Percentiles rank a stretch among this genome's conserved stretches.
Conservation (phyloP, 2,113 vertebrate species). For the Plestiodon gilberti region DNA sequence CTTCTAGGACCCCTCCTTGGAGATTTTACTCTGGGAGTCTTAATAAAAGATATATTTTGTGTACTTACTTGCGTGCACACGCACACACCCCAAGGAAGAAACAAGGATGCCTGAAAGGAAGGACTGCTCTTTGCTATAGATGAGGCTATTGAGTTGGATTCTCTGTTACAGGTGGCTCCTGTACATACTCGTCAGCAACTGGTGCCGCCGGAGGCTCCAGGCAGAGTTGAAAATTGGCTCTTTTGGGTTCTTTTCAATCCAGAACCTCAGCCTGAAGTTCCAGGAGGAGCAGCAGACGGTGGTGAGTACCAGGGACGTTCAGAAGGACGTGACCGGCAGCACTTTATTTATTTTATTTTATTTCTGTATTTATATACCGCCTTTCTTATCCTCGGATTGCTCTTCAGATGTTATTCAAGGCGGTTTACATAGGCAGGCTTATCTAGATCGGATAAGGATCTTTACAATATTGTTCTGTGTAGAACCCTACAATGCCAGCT, state of each 20-base stretch:
- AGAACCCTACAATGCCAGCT: too few species aligned
- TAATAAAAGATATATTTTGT: neutral
- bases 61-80: neutral
- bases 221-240: slow-evolving; percentile 92
- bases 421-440: too few species aligned
- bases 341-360: too few species aligned
- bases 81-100: neutral
- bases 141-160: fast-evolving
- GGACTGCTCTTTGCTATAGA: neutral
- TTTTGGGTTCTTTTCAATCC: slow-evolving; percentile 88
- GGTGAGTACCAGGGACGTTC: slow-evolving; percentile 75
- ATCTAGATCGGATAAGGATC: too few species aligned
- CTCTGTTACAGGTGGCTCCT: slow-evolving; percentile 83
- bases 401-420: too few species aligned
- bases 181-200: slow-evolving; percentile 82
- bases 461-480: too few species aligned
- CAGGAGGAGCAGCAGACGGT: slow-evolving; percentile 86
- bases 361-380: too few species aligned
- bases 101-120: neutral
- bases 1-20: neutral
- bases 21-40: neutral
- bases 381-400: too few species aligned
- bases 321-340: fast-evolving
- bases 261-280: slow-evolving; percentile 92
- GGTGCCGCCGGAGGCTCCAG: slow-evolving; percentile 86